These are phyloP conservation scores for Homarus gammarus DNA, from an alignment of 2,888 invertebrate species.

Conservation along the genomic window DNA sequence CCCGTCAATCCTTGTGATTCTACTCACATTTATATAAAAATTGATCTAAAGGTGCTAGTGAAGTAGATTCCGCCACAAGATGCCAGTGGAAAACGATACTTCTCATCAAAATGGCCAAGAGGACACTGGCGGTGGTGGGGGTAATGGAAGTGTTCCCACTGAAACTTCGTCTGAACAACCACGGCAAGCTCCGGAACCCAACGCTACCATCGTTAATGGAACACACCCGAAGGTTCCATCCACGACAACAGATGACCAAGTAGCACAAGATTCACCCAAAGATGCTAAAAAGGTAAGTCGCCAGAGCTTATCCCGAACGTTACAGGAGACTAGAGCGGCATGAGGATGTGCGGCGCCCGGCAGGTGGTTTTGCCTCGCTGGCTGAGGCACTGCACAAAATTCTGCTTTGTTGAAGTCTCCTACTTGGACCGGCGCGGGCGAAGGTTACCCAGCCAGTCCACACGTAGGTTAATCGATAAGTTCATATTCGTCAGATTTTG, in stretches of 20 bases:
- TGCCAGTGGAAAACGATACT: constrained; percentile 60
- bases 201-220: constrained; percentile 54
- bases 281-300: constrained; percentile 60
- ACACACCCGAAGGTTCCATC: constrained; percentile 50
- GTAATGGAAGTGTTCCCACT: constrained; percentile 36
- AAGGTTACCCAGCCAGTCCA: neutral
- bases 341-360: constrained; percentile 18
- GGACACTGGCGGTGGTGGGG: constrained; percentile 54
- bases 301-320: neutral
- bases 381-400: neutral
- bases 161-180: constrained; percentile 36
- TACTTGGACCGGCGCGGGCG: neutral
- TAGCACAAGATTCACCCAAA: constrained; percentile 44
- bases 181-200: constrained; percentile 35
- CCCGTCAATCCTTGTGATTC: constrained; percentile 22
- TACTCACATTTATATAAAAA: constrained; percentile 26
- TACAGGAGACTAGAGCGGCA: too few species aligned
- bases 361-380: constrained; percentile 43
- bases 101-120: constrained; percentile 56
- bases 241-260: constrained; percentile 32
- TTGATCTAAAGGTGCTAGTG: constrained; percentile 20
- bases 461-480: neutral
- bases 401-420: constrained; percentile 56
- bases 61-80: constrained; percentile 23
- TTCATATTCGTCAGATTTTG: too few species aligned